Base-by-base conservation (phyloP, 2,888 invertebrate genomes). In the Coenonympha glycerion region DNA sequence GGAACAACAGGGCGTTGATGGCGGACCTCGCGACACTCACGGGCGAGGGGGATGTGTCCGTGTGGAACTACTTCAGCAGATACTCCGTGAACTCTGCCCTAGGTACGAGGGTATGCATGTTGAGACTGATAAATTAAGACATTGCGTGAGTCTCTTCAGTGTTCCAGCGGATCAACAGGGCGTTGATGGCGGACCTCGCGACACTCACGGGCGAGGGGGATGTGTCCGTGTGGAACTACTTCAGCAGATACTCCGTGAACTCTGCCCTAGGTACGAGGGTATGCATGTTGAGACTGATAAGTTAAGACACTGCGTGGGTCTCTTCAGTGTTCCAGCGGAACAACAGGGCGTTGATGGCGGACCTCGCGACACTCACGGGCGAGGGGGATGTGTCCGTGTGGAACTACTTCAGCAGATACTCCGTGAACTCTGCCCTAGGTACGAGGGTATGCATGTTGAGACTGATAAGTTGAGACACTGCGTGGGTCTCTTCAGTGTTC, bases 351-450 rank as follows among this genome's bases (percentile, higher is more conserved):
- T 40, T 75, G 65, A 62, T 59, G 1, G 53, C 66, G 0, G 56
- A 63, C 13, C 42, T 77, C 8, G 36, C n/a, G n/a, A n/a, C n/a
- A 1, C 51, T 46, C 0, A 64, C 56, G 1, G 66, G 59, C 0
- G 42, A 46, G 1, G 65, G 62, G 6, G 52, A 55, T 4, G 59
- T 75, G 5, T 66, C 71, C 0, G 53, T 72, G 18, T 73, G 69
- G 60, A 60, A 68, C 19, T 73, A 65, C 49, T 51, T 73, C 2
- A 65, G 64, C 6, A 55, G 63, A 0, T 76, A 70, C 30, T 61
- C 71, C 0, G 68, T 78, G 65, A 68, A 74, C 39, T 63, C 75
- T 3, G 62, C 73, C 42, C 73, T 71, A 49, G 72, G 71, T 76
- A 55, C 11, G 53, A 30, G 13, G 5, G 2, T 30, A 30, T 5